phyloP scores from a whole-genome alignment of 2,797 vertebrate species.

The Gymnoscopelus braueri region DNA sequence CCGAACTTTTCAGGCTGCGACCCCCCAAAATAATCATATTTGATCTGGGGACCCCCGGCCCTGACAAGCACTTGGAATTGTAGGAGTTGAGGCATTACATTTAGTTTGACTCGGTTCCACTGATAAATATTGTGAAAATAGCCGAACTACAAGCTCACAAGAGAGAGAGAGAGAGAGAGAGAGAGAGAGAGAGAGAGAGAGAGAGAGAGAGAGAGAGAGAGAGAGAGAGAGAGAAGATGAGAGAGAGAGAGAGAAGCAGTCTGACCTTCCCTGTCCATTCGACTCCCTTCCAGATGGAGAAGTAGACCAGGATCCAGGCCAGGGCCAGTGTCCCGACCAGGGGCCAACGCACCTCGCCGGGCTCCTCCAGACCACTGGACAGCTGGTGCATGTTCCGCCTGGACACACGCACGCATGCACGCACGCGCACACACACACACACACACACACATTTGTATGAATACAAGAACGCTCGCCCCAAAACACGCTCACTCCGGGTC shows the following conservation, averaged over 20 bases:
- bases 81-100: no score
- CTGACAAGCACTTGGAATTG: no score
- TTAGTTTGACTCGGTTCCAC: no score
- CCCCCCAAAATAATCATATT: no score
- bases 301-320: conserved; percentile 93
- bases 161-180: background rate
- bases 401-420: conserved; percentile 15
- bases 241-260: background rate
- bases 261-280: conserved; percentile 95
- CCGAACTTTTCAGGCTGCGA: no score
- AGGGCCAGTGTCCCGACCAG: conserved; percentile 88
- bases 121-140: no score
- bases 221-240: background rate
- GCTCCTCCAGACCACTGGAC: conserved; percentile 86
- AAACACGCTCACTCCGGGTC: no score
- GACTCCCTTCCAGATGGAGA: conserved; percentile 96
- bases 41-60: no score
- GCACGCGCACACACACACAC: background rate
- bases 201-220: background rate
- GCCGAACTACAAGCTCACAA: background rate
- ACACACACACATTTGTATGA: conserved; percentile 13
- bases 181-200: background rate
- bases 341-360: conserved; percentile 88
- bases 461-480: no score
- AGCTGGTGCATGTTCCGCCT: conserved; percentile 94